These are phyloP conservation scores for Sycophila sp. DNA, from an alignment of 1,140 invertebrate species.

Conservation along the genomic window DNA sequence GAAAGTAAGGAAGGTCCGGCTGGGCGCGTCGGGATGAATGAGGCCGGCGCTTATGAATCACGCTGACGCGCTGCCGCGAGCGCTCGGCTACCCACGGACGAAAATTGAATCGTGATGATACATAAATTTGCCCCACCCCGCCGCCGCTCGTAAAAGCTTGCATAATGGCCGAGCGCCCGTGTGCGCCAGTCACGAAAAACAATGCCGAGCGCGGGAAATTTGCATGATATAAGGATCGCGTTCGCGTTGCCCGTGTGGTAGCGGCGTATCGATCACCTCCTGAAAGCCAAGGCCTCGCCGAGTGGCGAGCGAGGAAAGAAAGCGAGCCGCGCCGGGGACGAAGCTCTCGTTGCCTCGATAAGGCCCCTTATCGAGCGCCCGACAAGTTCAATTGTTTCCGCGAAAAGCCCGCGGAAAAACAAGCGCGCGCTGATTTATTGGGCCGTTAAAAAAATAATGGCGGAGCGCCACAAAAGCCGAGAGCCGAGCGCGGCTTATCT, in stretches of 20 bases:
- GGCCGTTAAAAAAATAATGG: background rate
- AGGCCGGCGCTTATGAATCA: slow-evolving; percentile 21
- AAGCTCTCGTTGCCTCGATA: no score
- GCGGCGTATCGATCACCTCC: slow-evolving; percentile 14
- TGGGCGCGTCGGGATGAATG: slow-evolving; percentile 12
- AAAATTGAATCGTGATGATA: slow-evolving; percentile 36
- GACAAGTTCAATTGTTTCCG: slow-evolving; percentile 20
- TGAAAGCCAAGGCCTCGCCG: slow-evolving; percentile 12
- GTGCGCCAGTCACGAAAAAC: slow-evolving; percentile 26
- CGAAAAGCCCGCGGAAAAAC: background rate
- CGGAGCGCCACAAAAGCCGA: background rate
- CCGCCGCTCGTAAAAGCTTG: background rate
- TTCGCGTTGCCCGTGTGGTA: background rate
- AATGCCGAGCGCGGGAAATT: slow-evolving; percentile 9
- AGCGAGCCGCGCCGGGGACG: no score
- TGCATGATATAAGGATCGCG: slow-evolving; percentile 29
- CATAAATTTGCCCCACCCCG: slow-evolving; percentile 29
- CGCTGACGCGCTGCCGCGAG: background rate
- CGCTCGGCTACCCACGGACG: background rate
- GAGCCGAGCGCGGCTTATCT: background rate
- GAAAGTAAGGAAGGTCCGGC: background rate
- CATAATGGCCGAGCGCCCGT: background rate
- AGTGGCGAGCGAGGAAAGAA: background rate
- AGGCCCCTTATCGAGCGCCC: no score
- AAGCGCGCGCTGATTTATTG: no score